phyloP scores from a whole-genome alignment of 2,113 vertebrate genomes.

The Perognathus longimembris region DNA sequence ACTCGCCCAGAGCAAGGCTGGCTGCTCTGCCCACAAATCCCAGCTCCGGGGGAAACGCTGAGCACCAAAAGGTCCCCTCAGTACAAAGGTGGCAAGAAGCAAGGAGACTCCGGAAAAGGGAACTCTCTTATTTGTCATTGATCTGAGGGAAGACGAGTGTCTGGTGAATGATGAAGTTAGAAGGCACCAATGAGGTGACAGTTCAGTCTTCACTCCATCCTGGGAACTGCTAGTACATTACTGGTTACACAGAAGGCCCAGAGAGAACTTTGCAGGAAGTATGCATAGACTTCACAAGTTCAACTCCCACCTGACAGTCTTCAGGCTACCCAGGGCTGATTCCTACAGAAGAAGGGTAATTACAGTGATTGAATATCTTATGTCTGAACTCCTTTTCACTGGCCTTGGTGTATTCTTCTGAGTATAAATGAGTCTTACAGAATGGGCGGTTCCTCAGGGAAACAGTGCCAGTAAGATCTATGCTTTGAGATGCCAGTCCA shows the following conservation, averaged over 20 bases:
- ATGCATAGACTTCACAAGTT: constrained; percentile 74
- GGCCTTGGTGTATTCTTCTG: constrained; percentile 38
- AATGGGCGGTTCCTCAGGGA: neutral
- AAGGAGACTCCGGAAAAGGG: neutral
- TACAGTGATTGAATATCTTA: constrained; percentile 1
- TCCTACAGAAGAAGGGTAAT: constrained; percentile 80
- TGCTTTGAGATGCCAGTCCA: neutral
- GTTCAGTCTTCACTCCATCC: neutral
- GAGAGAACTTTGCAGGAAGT: constrained; percentile 75
- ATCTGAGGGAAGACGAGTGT: neutral
- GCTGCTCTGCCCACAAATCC: neutral
- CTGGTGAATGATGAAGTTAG: neutral
- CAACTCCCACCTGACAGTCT: constrained; percentile 84
- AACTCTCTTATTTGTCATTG: neutral
- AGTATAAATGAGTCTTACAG: constrained; percentile 51
- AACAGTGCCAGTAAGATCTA: neutral
- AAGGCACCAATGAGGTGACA: neutral
- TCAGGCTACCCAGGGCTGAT: constrained; percentile 82
- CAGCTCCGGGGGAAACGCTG: neutral
- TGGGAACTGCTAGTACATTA: neutral
- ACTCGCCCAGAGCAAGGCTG: too few species aligned
- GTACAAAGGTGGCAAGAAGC: neutral
- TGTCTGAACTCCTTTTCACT: neutral
- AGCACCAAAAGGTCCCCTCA: neutral
- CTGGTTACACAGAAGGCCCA: constrained; percentile 72